Evolutionary conservation across 2,797 vertebrate species (phyloP).

Genomic region (Champsocephalus gunnari): DNA sequence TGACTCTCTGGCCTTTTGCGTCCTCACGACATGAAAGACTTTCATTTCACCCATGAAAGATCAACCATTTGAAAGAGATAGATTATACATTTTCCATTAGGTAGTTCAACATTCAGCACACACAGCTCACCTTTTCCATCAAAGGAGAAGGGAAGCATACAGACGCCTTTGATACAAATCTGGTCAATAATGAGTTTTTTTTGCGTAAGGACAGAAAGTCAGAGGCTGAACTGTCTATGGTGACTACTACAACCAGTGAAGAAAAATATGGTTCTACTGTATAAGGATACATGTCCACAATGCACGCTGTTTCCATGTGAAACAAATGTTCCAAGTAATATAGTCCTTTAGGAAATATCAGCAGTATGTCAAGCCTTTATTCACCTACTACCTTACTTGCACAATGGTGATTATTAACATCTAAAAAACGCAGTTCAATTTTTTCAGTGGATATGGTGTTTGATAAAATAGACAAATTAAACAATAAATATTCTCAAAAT

Average conservation of each 20-base stretch:
- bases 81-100: conserved; percentile 57
- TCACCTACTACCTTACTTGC: background rate
- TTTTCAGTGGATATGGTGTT: background rate
- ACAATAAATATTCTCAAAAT: conserved; percentile 4
- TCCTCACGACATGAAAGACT: conserved; percentile 70
- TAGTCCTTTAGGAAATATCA: background rate
- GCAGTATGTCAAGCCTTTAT: background rate
- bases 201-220: conserved; percentile 6
- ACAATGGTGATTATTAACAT: background rate
- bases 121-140: conserved; percentile 73
- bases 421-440: background rate
- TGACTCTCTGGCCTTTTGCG: conserved; percentile 64
- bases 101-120: conserved; percentile 55
- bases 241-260: background rate
- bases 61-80: conserved; percentile 72
- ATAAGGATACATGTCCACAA: background rate
- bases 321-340: background rate
- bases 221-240: conserved; percentile 14
- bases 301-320: background rate
- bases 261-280: background rate
- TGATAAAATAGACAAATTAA: conserved; percentile 5
- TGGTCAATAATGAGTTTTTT: conserved; percentile 57
- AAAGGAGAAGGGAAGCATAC: conserved; percentile 61
- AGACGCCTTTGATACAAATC: conserved; percentile 67
- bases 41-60: conserved; percentile 76